phyloP scores from a whole-genome alignment of 2,797 vertebrate species.

The Poecilia gillii region DNA sequence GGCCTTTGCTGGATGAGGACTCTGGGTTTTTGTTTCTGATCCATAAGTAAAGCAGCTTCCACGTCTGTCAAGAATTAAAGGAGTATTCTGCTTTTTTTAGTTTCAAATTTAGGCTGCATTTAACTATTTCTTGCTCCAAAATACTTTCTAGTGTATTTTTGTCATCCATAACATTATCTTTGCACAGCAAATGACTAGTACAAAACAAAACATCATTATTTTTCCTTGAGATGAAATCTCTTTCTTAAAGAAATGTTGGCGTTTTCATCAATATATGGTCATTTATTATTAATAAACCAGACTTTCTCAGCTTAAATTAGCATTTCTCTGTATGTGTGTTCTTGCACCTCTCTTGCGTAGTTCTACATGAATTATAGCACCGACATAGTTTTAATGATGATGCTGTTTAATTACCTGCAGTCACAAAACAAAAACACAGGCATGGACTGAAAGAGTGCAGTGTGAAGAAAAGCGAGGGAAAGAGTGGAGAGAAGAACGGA shows the following conservation, averaged over 20 bases:
- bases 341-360: constrained; percentile 19
- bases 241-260: constrained; percentile 7
- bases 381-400: constrained; percentile 71
- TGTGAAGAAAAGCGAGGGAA: constrained; percentile 60
- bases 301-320: constrained; percentile 5
- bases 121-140: background rate
- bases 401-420: constrained; percentile 75
- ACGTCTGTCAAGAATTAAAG: background rate
- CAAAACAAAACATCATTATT: background rate
- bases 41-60: background rate
- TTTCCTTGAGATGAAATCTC: too few species aligned
- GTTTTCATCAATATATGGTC: constrained; percentile 50
- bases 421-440: constrained; percentile 39
- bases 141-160: background rate
- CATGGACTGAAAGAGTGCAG: constrained; percentile 68
- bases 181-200: background rate
- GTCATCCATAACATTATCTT: background rate
- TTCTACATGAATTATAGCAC: constrained; percentile 7
- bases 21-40: background rate
- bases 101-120: background rate
- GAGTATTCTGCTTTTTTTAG: background rate
- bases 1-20: background rate
- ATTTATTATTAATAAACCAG: constrained; percentile 12
- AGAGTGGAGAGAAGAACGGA: constrained; percentile 32
- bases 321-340: background rate